A percentile compares a stretch with the other conserved stretches of the same genome.
These are phyloP conservation scores for Venustaconcha ellipsiformis DNA, from an alignment of 1,140 invertebrate species.

Conservation along the genomic window DNA sequence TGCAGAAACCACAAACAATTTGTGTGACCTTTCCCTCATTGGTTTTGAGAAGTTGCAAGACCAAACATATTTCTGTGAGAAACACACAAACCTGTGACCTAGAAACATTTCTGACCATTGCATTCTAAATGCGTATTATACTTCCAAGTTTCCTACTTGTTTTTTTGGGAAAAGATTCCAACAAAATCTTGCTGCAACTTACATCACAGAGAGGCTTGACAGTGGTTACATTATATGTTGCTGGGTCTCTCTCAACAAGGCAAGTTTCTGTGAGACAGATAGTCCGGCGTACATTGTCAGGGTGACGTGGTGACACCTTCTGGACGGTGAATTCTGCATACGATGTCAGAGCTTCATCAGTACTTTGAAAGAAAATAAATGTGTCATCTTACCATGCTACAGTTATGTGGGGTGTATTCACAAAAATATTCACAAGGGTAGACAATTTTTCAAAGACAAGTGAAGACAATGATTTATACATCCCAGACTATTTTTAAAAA, in stretches of 20 bases:
- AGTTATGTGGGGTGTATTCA: no score
- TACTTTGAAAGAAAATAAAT: constrained; percentile 46
- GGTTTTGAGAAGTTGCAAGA: no score
- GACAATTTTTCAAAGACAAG: no score
- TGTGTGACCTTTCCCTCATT: no score
- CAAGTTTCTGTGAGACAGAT: constrained; percentile 97
- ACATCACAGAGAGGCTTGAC: constrained; percentile 89
- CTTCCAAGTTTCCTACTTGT: background rate
- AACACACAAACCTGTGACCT: no score
- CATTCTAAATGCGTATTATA: background rate
- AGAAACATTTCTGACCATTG: no score
- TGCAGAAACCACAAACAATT: no score
- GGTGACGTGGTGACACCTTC: constrained; percentile 62
- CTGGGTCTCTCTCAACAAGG: constrained; percentile 95
- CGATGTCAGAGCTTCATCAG: constrained; percentile 67
- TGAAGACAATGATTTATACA: no score
- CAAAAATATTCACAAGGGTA: no score
- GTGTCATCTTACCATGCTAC: background rate
- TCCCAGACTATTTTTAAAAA: no score
- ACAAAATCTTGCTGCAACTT: constrained; percentile 38
- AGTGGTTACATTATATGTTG: constrained; percentile 93
- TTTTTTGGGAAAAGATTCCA: background rate
- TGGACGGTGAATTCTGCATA: constrained; percentile 68
- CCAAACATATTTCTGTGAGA: no score
- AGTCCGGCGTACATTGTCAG: constrained; percentile 78